phyloP scores from a whole-genome alignment of 2,113 vertebrate species.

The Melanocharis versteri region DNA sequence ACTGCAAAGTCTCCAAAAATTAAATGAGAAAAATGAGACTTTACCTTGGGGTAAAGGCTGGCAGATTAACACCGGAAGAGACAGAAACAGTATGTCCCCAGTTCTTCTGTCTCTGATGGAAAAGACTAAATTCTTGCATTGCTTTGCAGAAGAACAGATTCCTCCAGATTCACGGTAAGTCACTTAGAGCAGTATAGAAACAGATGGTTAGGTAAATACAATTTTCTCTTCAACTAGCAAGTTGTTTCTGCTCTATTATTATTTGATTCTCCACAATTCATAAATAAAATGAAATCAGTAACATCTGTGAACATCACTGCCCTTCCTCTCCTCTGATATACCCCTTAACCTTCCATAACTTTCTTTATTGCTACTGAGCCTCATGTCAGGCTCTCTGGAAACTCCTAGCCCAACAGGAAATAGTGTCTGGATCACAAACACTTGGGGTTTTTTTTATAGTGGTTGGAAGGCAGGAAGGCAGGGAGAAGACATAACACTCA shows the following conservation, averaged over 20 bases:
- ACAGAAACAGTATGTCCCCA: background rate
- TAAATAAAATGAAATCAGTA: background rate
- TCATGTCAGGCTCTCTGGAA: background rate
- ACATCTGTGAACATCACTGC: constrained; percentile 4
- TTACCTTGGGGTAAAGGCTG: background rate
- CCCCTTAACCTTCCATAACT: background rate
- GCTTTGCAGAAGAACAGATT: background rate
- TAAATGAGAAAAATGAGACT: background rate
- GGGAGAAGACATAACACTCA: background rate
- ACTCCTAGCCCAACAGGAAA: background rate
- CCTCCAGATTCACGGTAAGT: background rate
- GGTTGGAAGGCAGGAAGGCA: background rate
- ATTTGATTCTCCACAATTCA: background rate
- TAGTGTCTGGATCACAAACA: background rate
- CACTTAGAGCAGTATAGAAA: background rate
- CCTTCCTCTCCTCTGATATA: background rate
- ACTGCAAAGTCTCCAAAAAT: background rate
- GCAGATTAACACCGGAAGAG: background rate
- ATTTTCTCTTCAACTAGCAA: background rate
- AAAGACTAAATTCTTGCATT: background rate
- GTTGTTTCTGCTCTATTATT: background rate
- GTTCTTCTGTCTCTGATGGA: background rate
- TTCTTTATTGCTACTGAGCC: background rate
- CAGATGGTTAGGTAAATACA: background rate
- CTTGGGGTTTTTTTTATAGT: background rate